Evolutionary conservation across 2,888 invertebrate species (phyloP), one percentile per base, ranked within the genome.

Genomic region (Chorisops tibialis): DNA sequence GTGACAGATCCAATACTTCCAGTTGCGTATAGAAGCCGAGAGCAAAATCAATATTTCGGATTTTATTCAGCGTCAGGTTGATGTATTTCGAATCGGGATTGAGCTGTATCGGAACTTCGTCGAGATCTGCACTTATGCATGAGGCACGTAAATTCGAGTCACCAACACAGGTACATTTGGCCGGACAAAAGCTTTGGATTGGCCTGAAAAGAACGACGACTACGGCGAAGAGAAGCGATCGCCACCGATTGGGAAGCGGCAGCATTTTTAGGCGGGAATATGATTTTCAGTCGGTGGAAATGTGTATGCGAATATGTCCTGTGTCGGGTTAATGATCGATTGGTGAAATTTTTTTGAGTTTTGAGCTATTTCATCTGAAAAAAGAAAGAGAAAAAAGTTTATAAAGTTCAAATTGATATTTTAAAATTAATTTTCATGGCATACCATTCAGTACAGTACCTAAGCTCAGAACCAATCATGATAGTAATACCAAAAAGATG

Each of bases 11-110:
- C 67, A 96, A 83, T 56, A 85, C 84, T 71, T 87, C 85, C 39
- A 96, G 82, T 71, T 88, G 87, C 67, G 86, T 85, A 79, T 93
- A 93, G 79, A 93, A 89, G 52, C 83, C 84, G 72, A 93, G 84
- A 18, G 90, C 87, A 75, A 87, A 88, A 67, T 88, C 86, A 6
- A 95, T 83, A 72, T 85, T 86, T 72, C 85, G 83, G 73, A 96
- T 91, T 68, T 86, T 85, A 78, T 95, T 95, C 74, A 87, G 84
- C n/a, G 88, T 87, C 62, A 95, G 84, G 74, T 90, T 89, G 73
- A 95, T 87, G 77, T 87, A 86, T 58, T 85, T 86, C 52, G 91
- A 85, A 75, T 91, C 91, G 41, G 95, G 95, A 78, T 93, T 93
- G 68, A 93, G 82, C 74, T 92, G 92, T 70, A 93, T 92, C 64